Conservation (phyloP, 1,140 invertebrate genomes). For the Drepana arcuata region DNA sequence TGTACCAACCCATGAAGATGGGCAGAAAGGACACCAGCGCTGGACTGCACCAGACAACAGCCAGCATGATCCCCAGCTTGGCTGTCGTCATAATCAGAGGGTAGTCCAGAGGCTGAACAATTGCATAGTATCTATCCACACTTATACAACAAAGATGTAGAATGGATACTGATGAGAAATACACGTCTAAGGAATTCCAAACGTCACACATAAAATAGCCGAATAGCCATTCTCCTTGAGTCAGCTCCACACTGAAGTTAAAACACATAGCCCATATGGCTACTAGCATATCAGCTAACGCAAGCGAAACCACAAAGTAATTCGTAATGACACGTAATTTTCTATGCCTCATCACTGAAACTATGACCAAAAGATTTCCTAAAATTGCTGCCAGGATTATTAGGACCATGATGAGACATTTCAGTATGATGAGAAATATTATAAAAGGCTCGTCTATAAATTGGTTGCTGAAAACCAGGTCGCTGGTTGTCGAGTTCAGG, state of each 20-base stretch:
- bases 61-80: constrained; percentile 82
- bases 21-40: constrained; percentile 95
- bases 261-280: constrained; percentile 95
- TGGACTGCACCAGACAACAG: constrained; percentile 93
- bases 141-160: constrained; percentile 93
- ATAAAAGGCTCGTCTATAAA: constrained; percentile 50
- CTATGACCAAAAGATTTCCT: constrained; percentile 90
- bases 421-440: constrained; percentile 74
- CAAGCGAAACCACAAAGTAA: constrained; percentile 94
- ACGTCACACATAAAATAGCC: constrained; percentile 94
- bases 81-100: constrained; percentile 89
- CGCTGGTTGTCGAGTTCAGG: constrained; percentile 43
- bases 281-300: constrained; percentile 92
- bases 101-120: constrained; percentile 91
- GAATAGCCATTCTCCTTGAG: constrained; percentile 89
- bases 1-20: constrained; percentile 95
- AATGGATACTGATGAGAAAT: constrained; percentile 94
- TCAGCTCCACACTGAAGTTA: constrained; percentile 90
- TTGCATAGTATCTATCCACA: constrained; percentile 90
- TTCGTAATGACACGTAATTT: constrained; percentile 93
- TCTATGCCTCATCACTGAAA: constrained; percentile 88
- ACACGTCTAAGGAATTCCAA: constrained; percentile 96
- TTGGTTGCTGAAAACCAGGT: constrained; percentile 51
- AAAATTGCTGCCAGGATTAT: constrained; percentile 90
- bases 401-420: constrained; percentile 83